Base-by-base conservation (phyloP, 2,113 vertebrate species). In the Octodon degus region DNA sequence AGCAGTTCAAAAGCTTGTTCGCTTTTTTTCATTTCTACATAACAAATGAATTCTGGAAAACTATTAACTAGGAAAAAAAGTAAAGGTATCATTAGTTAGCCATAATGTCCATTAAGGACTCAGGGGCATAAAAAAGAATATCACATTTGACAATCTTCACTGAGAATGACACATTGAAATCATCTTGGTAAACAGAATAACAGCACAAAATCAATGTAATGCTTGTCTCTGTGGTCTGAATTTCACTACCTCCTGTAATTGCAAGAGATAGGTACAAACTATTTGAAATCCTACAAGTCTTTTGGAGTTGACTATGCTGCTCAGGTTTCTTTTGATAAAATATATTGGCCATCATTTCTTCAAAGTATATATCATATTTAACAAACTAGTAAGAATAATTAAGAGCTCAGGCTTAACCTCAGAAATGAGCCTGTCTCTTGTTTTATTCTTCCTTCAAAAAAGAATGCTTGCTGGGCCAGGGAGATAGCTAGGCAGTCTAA, bases 271-370 rank as follows among this genome's bases (percentile, higher is more conserved):
- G 14, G 5, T n/a, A 6, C 53, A 22, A 89, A 77, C 17, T 27
- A 8, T 8, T 7, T 62, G 19, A 72, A 65, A 55, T 0, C 2
- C 37, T 34, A 0, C 1, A 3, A 32, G 1, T 40, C 1, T 32
- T 27, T 25, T 20, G 25, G n/a, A 7, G 3, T 10, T 81, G 32
- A 11, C 50, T 5, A 24, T 24, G 0, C 16, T 40, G 4, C 50
- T 32, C 53, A 8, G 17, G 37, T 60, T 90, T 43, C 2, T 7
- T 74, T 30, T 25, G 53, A 11, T 79, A 50, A 90, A 62, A 27
- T 1, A 0, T 2, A 2, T 11, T n/a, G 22, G 37, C 76, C 58
- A 0, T 43, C 22, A 9, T 50, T 50, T 80, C 70, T 68, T 24
- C 22, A 24, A 60, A n/a, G 60, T 2, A 37, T 8, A n/a, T 68